Evolutionary conservation across 2,888 invertebrate species (phyloP), one percentile per base, ranked within the genome.

Genomic region (Leptodirus hochenwartii): DNA sequence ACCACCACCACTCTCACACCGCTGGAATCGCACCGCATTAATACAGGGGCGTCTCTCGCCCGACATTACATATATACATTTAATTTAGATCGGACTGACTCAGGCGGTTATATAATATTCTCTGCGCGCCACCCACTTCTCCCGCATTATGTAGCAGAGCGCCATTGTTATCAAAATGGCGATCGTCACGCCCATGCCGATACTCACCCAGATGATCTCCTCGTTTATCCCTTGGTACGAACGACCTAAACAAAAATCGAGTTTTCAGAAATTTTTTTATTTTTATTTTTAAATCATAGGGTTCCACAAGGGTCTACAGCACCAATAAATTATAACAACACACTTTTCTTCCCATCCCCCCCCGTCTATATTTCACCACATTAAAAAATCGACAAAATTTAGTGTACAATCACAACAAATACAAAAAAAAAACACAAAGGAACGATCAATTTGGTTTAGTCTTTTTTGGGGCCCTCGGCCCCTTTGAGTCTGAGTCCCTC

Each of bases 171-270:
- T 82, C 29, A 82, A 63, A 3, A 82, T 62, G 5, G 74, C 76
- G 42, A 82, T 82, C 33, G 79, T 74, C 38, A 80, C 73, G 17
- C 79, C 79, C 80, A 81, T 80, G 30, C 80, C 80, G 52, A 82
- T 79, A 58, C 80, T 80, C 46, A 81, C 79, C 81, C 81, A 82
- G 49, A 82, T 82, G 42, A 82, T 81, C 54, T 81, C 81, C 52
- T 82, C 81, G 55, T 82, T 82, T 53, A 82, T 77, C 34, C 81
- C 81, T 44, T 77, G 77, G 47, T 79, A 76, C 15, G 77, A 77
- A 44, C 77, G 73, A 33, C 80, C 82, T 81, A 64, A 11, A 53
- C 37, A 10, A 34, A 20, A 26, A 26, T 4, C 15, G 25, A 6
- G n/a, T n/a, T n/a, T n/a, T n/a, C n/a, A n/a, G n/a, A n/a, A n/a